Base-by-base conservation (phyloP, 2,797 vertebrate genomes). In the Yasuhikotakia modesta region DNA sequence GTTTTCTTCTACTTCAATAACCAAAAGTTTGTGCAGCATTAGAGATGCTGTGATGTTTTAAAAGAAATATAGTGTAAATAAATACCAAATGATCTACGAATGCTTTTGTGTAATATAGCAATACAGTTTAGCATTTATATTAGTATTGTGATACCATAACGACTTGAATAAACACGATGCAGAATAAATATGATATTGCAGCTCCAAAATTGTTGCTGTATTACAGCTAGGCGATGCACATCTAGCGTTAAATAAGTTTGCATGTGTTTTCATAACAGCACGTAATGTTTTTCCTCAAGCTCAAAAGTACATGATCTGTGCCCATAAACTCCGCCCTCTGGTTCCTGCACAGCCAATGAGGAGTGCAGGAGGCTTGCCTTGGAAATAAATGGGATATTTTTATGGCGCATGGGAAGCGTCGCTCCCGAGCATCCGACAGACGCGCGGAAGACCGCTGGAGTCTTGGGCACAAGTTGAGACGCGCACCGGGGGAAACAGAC, bases 311-410 rank as follows among this genome's bases (percentile, higher is more conserved):
- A 45, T 61, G 61, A 21, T 64, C 21, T 71, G 13, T 30, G 55
- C 65, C 21, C 17, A 12, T 6, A 21, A 76, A 55, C 55, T 82
- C 85, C 88, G 82, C 89, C 89, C 63, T 80, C 46, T 32, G 32
- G 30, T 55, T 14, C 60, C 2, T 70, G 78, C 78, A 76, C 76
- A 87, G 82, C 92, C 92, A 93, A 93, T 92, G 83, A 83, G 86
- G 88, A 90, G 79, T 79, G 70, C 70, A 80, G 87, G 81, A 83
- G 72, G 84, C 82, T 90, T 82, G 85, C 76, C 85, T 86, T 81
- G 86, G 86, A 90, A 91, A 92, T 91, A 91, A 89, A 92, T 89
- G 86, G 89, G 87, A 79, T 80, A 70, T 84, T 85, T 86, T 85
- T 68, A 78, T 82, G 68, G 80, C 85, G 65, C 58, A 76, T 70